phyloP scores from a whole-genome alignment of 2,888 invertebrate species.

The Sympetrum striolatum region DNA sequence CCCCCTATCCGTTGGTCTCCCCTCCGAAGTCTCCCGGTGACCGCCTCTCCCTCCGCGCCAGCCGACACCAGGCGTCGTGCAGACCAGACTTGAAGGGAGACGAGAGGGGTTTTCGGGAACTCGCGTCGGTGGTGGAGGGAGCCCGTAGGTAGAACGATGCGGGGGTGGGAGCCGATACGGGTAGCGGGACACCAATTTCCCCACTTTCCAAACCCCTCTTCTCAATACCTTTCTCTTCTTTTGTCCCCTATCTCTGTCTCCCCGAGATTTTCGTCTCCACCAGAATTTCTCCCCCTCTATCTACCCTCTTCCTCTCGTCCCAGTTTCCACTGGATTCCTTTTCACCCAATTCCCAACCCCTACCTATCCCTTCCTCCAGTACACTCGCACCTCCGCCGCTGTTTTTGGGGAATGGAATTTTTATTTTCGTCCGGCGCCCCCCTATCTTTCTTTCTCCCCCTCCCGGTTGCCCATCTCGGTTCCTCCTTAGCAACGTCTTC shows the following conservation, averaged over 20 bases:
- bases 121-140: not conserved
- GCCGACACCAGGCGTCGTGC: slow-evolving; percentile 10
- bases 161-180: not conserved
- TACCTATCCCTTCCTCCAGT: not conserved
- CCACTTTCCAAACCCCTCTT: not conserved
- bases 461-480: no score
- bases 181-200: not conserved
- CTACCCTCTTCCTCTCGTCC: not conserved
- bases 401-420: not conserved
- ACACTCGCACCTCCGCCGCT: not conserved
- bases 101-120: not conserved
- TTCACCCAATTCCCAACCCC: not conserved
- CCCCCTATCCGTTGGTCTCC: not conserved
- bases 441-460: not conserved
- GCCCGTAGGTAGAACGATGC: not conserved
- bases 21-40: not conserved
- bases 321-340: not conserved
- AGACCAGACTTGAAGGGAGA: slow-evolving; percentile 17
- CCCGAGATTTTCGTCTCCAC: no score
- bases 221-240: not conserved
- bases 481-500: no score
- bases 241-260: no score
- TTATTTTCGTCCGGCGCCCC: not conserved
- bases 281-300: no score
- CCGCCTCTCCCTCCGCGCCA: slow-evolving; percentile 7